Percentiles rank a stretch among this genome's conserved stretches.
phyloP scores from a whole-genome alignment of 2,113 vertebrate genomes.

The Crotalus horridus region DNA sequence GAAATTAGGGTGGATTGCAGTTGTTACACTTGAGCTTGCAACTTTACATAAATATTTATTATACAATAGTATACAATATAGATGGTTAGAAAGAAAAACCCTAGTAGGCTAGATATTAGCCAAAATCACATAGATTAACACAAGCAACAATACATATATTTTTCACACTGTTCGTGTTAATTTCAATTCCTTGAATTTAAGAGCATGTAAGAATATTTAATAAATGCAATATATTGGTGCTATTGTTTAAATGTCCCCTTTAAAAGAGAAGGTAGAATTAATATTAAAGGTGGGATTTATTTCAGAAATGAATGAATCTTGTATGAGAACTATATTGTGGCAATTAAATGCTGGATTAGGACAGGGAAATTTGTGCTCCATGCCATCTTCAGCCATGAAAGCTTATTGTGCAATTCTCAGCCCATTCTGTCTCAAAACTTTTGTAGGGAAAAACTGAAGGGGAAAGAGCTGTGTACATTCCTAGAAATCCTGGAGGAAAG shows the following conservation, averaged over 20 bases:
- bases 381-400: not conserved
- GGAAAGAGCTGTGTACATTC: not conserved
- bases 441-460: not conserved
- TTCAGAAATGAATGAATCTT: not conserved
- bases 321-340: not conserved
- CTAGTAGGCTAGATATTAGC: not conserved
- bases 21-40: not conserved
- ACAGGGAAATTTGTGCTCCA: not conserved
- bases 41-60: not conserved
- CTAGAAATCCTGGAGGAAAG: not conserved
- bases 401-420: not conserved
- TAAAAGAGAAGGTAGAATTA: not conserved
- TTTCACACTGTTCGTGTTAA: not conserved
- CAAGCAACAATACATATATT: not conserved
- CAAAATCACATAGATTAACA: not conserved
- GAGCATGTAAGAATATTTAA: not conserved
- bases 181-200: not conserved
- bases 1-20: not conserved
- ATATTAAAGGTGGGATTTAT: not conserved
- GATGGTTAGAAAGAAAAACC: not conserved
- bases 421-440: not conserved
- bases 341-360: not conserved
- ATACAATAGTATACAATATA: not conserved
- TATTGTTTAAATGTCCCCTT: not conserved
- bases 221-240: not conserved